Evolutionary conservation across 2,888 invertebrate genomes (phyloP).

Genomic region (Oeneis ivallda): DNA sequence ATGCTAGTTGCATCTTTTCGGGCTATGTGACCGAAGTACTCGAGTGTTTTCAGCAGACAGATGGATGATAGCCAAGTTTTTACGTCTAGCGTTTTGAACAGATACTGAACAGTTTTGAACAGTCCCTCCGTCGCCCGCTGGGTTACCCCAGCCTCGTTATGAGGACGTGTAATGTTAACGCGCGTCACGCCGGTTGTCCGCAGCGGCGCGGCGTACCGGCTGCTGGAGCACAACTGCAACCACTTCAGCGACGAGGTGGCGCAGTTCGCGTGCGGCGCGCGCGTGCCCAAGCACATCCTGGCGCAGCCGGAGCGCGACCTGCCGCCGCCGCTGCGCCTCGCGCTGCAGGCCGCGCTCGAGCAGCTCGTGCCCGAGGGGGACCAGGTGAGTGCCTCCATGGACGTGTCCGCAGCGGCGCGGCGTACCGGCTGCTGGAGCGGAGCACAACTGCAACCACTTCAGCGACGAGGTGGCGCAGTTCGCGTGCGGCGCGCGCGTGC

Average conservation of each 20-base stretch:
- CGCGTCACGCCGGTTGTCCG: background rate
- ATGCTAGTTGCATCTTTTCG: too few species aligned
- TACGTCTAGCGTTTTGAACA: too few species aligned
- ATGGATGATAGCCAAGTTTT: too few species aligned
- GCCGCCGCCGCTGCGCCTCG: slow-evolving; percentile 81
- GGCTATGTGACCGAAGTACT: too few species aligned
- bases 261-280: slow-evolving; percentile 92
- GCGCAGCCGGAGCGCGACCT: slow-evolving; percentile 91
- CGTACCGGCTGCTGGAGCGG: slow-evolving; percentile 89
- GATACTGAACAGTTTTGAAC: too few species aligned
- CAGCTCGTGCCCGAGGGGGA: slow-evolving; percentile 48
- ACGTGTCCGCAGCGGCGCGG: slow-evolving; percentile 68
- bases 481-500: slow-evolving; percentile 92
- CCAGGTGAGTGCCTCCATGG: background rate
- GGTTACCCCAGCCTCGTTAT: too few species aligned
- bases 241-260: slow-evolving; percentile 93
- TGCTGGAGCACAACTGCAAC: slow-evolving; percentile 95
- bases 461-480: slow-evolving; percentile 92
- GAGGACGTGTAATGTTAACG: too few species aligned
- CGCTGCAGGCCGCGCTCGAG: slow-evolving; percentile 78
- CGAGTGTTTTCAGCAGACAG: too few species aligned
- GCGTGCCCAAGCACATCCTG: slow-evolving; percentile 92
- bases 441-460: slow-evolving; percentile 96
- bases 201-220: slow-evolving; percentile 85
- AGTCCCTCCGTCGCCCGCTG: too few species aligned